Percentiles rank a stretch among this genome's conserved stretches.
Evolutionary conservation across 2,888 invertebrate species (phyloP).

Genomic region (Falcaria lacertinaria): DNA sequence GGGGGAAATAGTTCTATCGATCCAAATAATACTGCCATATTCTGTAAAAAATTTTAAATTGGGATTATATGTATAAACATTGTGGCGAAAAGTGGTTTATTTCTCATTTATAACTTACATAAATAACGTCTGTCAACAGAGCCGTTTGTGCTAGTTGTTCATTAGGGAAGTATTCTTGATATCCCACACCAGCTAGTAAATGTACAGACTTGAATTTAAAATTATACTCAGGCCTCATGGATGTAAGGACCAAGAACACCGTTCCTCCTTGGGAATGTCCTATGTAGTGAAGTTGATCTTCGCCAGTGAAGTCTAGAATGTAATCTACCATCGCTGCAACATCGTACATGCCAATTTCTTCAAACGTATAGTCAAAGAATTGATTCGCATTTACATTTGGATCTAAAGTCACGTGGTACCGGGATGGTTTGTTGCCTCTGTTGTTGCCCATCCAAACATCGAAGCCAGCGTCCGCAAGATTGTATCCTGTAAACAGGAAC

Average conservation of each 20-base stretch:
- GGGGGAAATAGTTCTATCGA: slow-evolving; percentile 41
- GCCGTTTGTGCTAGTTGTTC: slow-evolving; percentile 21
- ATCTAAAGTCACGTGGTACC: slow-evolving; percentile 68
- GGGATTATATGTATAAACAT: no score
- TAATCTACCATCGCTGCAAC: slow-evolving; percentile 60
- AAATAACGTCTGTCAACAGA: slow-evolving; percentile 33
- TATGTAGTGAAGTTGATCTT: slow-evolving; percentile 50
- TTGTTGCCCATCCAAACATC: slow-evolving; percentile 92
- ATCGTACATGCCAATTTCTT: slow-evolving; percentile 57
- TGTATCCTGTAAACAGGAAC: slow-evolving; percentile 78
- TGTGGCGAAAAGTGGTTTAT: no score
- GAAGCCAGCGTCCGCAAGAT: slow-evolving; percentile 83
- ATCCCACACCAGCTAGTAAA: slow-evolving; percentile 55
- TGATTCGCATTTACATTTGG: slow-evolving; percentile 37
- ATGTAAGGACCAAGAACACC: slow-evolving; percentile 43
- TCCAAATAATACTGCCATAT: slow-evolving; percentile 20
- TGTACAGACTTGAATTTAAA: slow-evolving; percentile 51
- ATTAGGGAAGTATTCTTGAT: slow-evolving; percentile 44
- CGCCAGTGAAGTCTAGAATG: slow-evolving; percentile 36
- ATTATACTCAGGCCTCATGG: slow-evolving; percentile 51
- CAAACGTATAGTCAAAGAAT: slow-evolving; percentile 62
- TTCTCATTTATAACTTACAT: no score
- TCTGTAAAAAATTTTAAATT: slow-evolving; percentile 23
- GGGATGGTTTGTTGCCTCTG: slow-evolving; percentile 86
- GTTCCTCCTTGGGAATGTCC: slow-evolving; percentile 70